phyloP scores from a whole-genome alignment of 2,888 invertebrate species.

The Busseola fusca region DNA sequence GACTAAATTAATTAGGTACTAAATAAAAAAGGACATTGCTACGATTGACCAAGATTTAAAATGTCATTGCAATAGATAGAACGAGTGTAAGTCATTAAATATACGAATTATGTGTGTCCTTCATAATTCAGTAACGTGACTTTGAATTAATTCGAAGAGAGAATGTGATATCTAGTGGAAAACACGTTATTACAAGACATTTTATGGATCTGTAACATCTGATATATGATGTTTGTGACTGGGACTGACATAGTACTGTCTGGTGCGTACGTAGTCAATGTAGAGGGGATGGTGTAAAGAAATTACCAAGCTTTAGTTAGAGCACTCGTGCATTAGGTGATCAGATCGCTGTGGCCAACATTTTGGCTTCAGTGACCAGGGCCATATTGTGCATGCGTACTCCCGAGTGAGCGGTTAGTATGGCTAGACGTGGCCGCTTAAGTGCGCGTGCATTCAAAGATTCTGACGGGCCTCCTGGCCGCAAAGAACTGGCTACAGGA shows the following conservation, averaged over 20 bases:
- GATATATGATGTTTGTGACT: conserved; percentile 38
- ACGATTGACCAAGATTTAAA: conserved; percentile 69
- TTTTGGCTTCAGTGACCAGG: not conserved
- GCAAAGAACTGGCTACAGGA: not conserved
- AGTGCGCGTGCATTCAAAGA: conserved; percentile 5
- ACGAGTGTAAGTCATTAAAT: conserved; percentile 48
- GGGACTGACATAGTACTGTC: conserved; percentile 31
- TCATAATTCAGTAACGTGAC: conserved; percentile 49
- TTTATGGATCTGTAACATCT: conserved; percentile 44
- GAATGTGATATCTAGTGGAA: conserved; percentile 61
- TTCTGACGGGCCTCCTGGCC: not conserved
- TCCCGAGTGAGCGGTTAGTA: conserved; percentile 34
- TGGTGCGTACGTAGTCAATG: conserved; percentile 23
- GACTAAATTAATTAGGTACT: conserved; percentile 44
- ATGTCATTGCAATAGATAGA: conserved; percentile 60
- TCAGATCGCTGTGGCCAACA: not conserved
- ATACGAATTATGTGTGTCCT: conserved; percentile 49
- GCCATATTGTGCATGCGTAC: not conserved
- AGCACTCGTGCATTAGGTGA: conserved; percentile 23
- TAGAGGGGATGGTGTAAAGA: conserved; percentile 26
- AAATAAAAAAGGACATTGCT: conserved; percentile 28
- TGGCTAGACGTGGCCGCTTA: conserved; percentile 19
- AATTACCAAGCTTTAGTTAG: conserved; percentile 16
- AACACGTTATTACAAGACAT: conserved; percentile 49
- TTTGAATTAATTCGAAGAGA: conserved; percentile 49